Base-by-base conservation (phyloP, 2,888 invertebrate genomes). In the Agonopterix arenella region DNA sequence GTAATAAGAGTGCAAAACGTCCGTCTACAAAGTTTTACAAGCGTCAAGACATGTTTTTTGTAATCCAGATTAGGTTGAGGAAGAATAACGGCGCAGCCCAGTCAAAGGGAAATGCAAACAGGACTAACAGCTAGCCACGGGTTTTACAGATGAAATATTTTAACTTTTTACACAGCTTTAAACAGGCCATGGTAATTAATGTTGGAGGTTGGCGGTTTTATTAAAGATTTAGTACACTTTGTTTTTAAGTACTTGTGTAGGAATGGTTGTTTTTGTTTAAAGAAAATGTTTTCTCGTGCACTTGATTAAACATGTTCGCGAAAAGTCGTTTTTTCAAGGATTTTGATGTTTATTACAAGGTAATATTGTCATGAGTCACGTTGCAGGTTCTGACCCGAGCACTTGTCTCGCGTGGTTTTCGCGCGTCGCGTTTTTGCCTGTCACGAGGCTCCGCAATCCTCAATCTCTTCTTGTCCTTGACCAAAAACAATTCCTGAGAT, bases 21-120 rank as follows among this genome's bases (percentile, higher is more conserved):
- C 50, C 50, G 64, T 68, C 57, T 67, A 38, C 52, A 46, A 49
- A 48, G 36, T 52, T 41, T 44, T 48, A 50, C 53, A 60, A 59
- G 52, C 53, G 60, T 61, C 64, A 70, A 66, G 69, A 65, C 64
- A 64, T 66, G 64, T 72, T 73, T 75, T 73, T 76, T 74, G 67
- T 67, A 66, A 69, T 69, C 70, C 70, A 74, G 76, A 76, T 76
- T 75, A 76, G 61, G 56, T 66, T 69, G 68, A 74, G 61, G 70
- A 73, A 76, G 72, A 75, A 68, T 73, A 73, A 76, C 73, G 72
- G 62, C 61, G 51, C 54, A 45, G 60, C 56, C 55, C 58, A 69
- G 67, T 68, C 68, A 68, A 69, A 72, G 66, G 68, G 61, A 76
- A 76, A 70, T 62, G 64, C 64, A 69, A 68, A 66, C 66, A 70